Evolutionary conservation across 2,888 invertebrate species (phyloP), one percentile per base, ranked within the genome.

Genomic region (Bellardia pandia): DNA sequence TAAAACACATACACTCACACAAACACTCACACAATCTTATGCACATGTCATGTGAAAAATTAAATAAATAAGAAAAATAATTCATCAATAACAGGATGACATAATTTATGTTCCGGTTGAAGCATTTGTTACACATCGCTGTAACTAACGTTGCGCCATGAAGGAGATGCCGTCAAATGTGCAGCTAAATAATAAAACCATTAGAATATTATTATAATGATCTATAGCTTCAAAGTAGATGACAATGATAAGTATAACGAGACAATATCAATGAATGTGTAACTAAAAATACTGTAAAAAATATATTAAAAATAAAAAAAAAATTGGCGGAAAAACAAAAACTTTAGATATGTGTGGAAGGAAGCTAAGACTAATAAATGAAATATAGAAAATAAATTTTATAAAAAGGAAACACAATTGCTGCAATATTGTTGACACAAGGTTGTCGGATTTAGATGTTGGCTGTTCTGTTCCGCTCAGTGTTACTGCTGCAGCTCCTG

Each of bases 161-260:
- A 9, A 30, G 16, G 11, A 45, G 45, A 11, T 14, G 11, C 13
- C 11, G 58, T n/a, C 11, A 11, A 7, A 76, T 37, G 23, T 66
- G 64, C 37, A 66, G 68, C 58, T 40, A 84, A 87, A 87, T 74
- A 72, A 78, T 56, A 66, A 81, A 87, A 78, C 69, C 74, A 87
- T 87, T 87, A 78, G 81, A 85, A 87, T 81, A 75, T 75, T 74
- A 62, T 78, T 85, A 87, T 78, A 74, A 78, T 78, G 85, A 85
- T 85, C 64, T 68, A 81, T 68, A 75, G 79, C 53, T 69, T 30
- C 16, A 45, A 74, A 79, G 60, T 68, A 16, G 40, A 42, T 79
- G 80, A 82, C 66, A 82, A 81, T 72, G 75, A 68, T 74, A 79
- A n/a, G 33, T 51, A 60, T 37, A 75, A 76, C 79, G 87, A 79